Evolutionary conservation across 1,140 invertebrate genomes (phyloP).

Genomic region (Protaetia brevitarsis): DNA sequence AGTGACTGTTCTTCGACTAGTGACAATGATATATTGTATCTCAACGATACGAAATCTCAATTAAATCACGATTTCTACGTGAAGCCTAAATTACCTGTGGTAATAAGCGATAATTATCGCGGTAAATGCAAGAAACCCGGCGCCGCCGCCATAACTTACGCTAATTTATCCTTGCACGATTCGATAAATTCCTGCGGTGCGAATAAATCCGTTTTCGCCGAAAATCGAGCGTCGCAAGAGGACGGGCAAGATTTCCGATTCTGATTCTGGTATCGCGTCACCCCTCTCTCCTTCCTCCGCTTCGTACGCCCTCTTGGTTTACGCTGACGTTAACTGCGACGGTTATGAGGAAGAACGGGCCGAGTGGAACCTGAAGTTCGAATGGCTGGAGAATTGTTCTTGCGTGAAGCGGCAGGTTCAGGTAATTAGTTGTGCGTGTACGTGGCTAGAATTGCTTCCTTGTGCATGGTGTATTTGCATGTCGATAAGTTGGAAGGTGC

Average conservation of each 20-base stretch:
- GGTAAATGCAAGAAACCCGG: background rate
- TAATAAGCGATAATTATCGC: background rate
- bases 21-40: background rate
- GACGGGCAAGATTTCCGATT: constrained; percentile 50
- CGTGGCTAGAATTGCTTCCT: too few relatives aligned
- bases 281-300: constrained; percentile 54
- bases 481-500: too few relatives aligned
- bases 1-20: constrained; percentile 42
- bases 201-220: background rate
- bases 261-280: constrained; percentile 58
- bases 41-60: too few relatives aligned
- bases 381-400: constrained; percentile 22
- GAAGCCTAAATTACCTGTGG: background rate
- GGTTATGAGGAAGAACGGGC: background rate
- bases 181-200: background rate
- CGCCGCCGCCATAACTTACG: background rate
- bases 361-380: constrained; percentile 11
- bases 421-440: constrained; percentile 23
- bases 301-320: constrained; percentile 38
- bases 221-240: constrained; percentile 22
- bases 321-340: constrained; percentile 14
- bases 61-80: constrained; percentile 5
- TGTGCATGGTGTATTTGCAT: too few relatives aligned
- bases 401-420: constrained; percentile 27
- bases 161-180: background rate